Evolutionary conservation across 2,888 invertebrate genomes (phyloP).

Genomic region (Mythimna pallens): DNA sequence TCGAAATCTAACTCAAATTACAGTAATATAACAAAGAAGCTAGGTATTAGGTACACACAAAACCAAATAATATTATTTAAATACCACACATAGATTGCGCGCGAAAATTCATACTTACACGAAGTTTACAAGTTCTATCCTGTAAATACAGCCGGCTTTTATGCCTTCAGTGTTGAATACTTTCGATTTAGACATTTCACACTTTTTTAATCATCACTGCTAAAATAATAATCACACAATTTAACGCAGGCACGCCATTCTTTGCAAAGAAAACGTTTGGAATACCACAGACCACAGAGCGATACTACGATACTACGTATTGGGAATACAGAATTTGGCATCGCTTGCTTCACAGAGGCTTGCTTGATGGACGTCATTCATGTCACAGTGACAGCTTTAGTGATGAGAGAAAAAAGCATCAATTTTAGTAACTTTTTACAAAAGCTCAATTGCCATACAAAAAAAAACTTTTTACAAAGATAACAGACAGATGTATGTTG

Average conservation of each 20-base stretch:
- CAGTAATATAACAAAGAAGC: background rate
- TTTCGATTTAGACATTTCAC: slow-evolving; percentile 78
- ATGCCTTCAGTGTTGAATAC: slow-evolving; percentile 71
- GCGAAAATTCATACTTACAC: slow-evolving; percentile 84
- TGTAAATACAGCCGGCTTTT: slow-evolving; percentile 88
- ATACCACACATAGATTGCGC: slow-evolving; percentile 36
- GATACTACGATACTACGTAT: too few relatives aligned
- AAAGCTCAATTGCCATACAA: too few relatives aligned
- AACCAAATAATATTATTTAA: background rate
- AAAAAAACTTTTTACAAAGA: too few relatives aligned
- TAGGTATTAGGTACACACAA: background rate
- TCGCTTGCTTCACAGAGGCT: background rate
- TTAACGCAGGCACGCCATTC: background rate
- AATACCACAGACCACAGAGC: too few relatives aligned
- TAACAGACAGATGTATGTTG: too few relatives aligned
- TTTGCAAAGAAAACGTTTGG: slow-evolving; percentile 5
- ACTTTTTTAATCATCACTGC: slow-evolving; percentile 27
- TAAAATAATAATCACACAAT: slow-evolving; percentile 18
- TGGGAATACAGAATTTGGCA: background rate
- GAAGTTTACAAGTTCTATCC: slow-evolving; percentile 90
- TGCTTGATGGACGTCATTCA: slow-evolving; percentile 16
- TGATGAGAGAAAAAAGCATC: too few relatives aligned
- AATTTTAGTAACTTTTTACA: too few relatives aligned
- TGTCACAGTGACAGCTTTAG: slow-evolving; percentile 20
- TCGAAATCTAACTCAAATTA: background rate